Evolutionary conservation across 2,113 vertebrate species (phyloP).

Genomic region (Eublepharis macularius): DNA sequence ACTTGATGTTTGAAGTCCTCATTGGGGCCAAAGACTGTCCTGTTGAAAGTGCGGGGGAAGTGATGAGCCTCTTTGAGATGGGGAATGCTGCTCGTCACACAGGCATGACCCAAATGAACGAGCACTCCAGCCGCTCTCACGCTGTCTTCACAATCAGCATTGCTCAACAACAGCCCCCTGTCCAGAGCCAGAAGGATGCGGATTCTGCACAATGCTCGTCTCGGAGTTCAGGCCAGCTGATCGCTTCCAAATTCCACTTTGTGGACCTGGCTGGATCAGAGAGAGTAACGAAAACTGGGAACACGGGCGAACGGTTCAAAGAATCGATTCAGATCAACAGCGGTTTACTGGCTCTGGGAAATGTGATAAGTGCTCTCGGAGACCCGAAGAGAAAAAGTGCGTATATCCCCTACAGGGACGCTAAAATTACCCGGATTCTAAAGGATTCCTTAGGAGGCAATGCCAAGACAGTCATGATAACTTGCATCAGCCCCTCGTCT

Average conservation of each 20-base stretch:
- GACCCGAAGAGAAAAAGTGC: constrained; percentile 77
- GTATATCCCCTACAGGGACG: constrained; percentile 87
- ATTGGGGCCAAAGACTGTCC: constrained; percentile 84
- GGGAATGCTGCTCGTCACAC: constrained; percentile 84
- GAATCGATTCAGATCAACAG: constrained; percentile 90
- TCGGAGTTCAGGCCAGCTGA: constrained; percentile 54
- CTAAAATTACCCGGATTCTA: constrained; percentile 92
- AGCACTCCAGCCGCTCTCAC: constrained; percentile 90
- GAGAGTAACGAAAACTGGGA: constrained; percentile 85
- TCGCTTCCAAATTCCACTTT: constrained; percentile 88
- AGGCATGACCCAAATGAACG: constrained; percentile 89
- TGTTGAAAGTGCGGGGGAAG: constrained; percentile 83
- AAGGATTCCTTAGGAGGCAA: constrained; percentile 90
- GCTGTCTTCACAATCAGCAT: constrained; percentile 87
- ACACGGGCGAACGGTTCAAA: constrained; percentile 85
- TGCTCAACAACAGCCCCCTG: constrained; percentile 67
- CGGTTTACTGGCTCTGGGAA: constrained; percentile 87
- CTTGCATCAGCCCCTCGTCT: constrained; percentile 87
- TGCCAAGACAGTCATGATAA: constrained; percentile 90
- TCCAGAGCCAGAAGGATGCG: constrained; percentile 44
- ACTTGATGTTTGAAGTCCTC: constrained; percentile 80
- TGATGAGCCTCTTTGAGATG: constrained; percentile 80
- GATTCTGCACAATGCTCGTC: constrained; percentile 47
- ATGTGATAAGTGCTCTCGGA: constrained; percentile 91
- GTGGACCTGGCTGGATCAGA: constrained; percentile 93